These are phyloP conservation scores for Pollimyrus isidori DNA, from an alignment of 2,113 vertebrate species.

Conservation along the genomic window DNA sequence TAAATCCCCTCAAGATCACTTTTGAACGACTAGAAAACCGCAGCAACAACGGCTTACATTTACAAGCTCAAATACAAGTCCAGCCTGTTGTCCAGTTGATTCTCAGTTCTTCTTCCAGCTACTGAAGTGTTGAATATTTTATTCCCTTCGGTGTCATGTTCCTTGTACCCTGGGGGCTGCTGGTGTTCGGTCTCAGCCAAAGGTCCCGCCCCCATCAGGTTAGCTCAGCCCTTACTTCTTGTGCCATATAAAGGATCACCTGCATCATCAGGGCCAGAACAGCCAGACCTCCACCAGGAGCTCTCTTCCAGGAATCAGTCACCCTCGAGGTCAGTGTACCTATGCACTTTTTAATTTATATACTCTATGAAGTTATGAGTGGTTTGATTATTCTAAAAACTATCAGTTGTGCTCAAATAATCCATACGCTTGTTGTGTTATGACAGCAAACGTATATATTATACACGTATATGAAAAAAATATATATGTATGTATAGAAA, in stretches of 20 bases:
- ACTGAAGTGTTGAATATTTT: conserved; percentile 11
- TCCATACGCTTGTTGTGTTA: neutral
- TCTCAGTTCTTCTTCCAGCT: neutral
- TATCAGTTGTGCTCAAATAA: neutral
- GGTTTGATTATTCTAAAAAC: neutral
- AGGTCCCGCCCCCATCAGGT: neutral
- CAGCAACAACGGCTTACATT: neutral
- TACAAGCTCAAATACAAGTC: neutral
- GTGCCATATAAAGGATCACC: conserved; percentile 3
- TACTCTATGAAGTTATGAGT: neutral
- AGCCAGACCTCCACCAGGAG: neutral
- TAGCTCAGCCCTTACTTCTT: neutral
- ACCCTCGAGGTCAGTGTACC: neutral
- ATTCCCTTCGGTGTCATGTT: conserved; percentile 7
- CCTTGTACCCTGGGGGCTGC: neutral
- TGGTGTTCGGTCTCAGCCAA: neutral
- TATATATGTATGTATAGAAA: neutral
- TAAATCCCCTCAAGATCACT: neutral
- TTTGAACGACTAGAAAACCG: neutral
- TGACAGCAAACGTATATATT: neutral
- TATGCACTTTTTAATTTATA: neutral
- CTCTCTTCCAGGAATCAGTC: neutral
- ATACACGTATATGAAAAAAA: too few species aligned
- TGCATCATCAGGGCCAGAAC: neutral
- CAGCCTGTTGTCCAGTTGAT: neutral